Percentiles rank a stretch among this genome's conserved stretches.
Evolutionary conservation across 2,888 invertebrate species (phyloP).

Genomic region (Epicampocera succincta): DNA sequence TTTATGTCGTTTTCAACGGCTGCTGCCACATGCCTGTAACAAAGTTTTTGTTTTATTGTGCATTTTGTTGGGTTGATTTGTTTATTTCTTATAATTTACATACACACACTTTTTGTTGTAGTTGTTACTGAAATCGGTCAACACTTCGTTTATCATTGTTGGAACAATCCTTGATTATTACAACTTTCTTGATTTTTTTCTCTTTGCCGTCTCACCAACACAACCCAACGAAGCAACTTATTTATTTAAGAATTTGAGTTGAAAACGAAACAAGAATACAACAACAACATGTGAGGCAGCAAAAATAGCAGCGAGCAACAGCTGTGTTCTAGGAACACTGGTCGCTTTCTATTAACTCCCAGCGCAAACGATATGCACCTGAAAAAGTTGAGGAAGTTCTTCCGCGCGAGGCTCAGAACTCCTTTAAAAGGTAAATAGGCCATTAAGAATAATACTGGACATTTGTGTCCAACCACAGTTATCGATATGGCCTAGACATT

Average conservation of each 20-base stretch:
- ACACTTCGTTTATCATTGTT: slow-evolving; percentile 80
- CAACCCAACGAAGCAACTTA: slow-evolving; percentile 1
- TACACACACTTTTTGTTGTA: slow-evolving; percentile 53
- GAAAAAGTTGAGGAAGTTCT: no score
- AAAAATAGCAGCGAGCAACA: no score
- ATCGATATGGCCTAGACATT: no score
- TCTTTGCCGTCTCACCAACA: background rate
- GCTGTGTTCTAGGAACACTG: no score
- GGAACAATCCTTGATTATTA: slow-evolving; percentile 59
- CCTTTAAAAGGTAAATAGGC: no score
- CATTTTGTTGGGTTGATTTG: slow-evolving; percentile 59
- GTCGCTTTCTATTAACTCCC: no score
- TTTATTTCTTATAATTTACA: slow-evolving; percentile 70
- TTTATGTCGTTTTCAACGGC: slow-evolving; percentile 64
- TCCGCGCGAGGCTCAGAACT: no score
- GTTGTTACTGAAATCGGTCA: slow-evolving; percentile 73
- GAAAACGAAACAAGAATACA: slow-evolving; percentile 42
- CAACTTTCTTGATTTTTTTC: background rate
- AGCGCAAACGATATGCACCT: no score
- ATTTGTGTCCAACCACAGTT: no score
- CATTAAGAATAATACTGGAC: no score
- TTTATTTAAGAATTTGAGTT: slow-evolving; percentile 3
- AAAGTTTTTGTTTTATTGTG: slow-evolving; percentile 35
- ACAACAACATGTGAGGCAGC: no score
- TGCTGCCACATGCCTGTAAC: slow-evolving; percentile 47